Evolutionary conservation across 2,113 vertebrate genomes (phyloP).

Genomic region (Oncorhynchus nerka): DNA sequence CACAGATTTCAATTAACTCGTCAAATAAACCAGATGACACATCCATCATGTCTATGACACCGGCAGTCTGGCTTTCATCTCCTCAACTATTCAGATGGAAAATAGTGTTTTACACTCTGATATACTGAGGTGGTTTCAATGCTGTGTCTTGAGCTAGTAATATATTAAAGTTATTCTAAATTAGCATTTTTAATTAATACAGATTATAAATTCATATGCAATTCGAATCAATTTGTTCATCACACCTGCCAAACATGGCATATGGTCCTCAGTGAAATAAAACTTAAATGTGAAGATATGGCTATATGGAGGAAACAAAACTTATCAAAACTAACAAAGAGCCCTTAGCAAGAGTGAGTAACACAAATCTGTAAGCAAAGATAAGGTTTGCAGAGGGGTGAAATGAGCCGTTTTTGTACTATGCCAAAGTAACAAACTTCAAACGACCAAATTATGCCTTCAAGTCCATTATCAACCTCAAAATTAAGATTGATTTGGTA

Average conservation of each 20-base stretch:
- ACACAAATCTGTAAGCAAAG: not conserved
- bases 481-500: too few species aligned
- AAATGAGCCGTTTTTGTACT: too few species aligned
- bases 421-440: too few species aligned
- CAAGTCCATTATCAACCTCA: too few species aligned
- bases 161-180: not conserved
- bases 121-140: not conserved
- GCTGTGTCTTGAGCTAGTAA: not conserved
- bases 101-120: slow-evolving; percentile 34
- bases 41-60: slow-evolving; percentile 45
- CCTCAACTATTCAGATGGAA: slow-evolving; percentile 13
- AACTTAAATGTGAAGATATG: not conserved
- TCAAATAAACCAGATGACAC: slow-evolving; percentile 56
- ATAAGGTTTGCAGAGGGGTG: not conserved
- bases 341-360: not conserved
- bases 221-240: not conserved
- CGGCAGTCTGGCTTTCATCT: not conserved
- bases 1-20: slow-evolving; percentile 68
- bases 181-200: not conserved
- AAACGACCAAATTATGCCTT: too few species aligned
- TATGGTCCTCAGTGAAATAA: not conserved
- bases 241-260: not conserved
- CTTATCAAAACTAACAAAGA: not conserved
- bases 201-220: not conserved
- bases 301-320: too few species aligned